These are phyloP conservation scores for Gymnorhina tibicen DNA, from an alignment of 2,113 vertebrate species.

Conservation along the genomic window DNA sequence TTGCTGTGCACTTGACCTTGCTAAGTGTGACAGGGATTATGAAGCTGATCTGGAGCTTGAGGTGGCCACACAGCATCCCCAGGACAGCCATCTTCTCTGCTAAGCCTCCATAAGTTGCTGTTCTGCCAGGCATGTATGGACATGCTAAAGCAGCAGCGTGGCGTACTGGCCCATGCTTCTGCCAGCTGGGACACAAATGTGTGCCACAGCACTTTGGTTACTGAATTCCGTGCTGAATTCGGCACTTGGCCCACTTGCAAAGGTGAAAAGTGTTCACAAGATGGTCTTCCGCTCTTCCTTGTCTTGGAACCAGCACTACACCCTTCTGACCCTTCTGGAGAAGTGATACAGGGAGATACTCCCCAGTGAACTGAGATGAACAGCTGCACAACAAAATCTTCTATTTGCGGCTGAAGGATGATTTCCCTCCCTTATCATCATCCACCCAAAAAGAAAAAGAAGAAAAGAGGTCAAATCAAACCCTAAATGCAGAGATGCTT, in stretches of 20 bases:
- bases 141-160: not conserved
- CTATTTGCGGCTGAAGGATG: not conserved
- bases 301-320: not conserved
- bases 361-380: not conserved
- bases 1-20: not conserved
- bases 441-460: not conserved
- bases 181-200: not conserved
- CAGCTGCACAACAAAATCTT: not conserved
- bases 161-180: not conserved
- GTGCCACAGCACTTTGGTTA: not conserved
- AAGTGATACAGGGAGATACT: not conserved
- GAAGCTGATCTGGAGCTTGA: not conserved
- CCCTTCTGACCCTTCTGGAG: not conserved
- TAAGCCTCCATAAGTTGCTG: not conserved
- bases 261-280: not conserved
- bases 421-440: not conserved
- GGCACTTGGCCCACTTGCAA: fast-evolving
- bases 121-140: not conserved
- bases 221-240: not conserved
- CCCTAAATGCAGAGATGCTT: not conserved
- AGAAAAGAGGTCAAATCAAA: not conserved
- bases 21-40: not conserved
- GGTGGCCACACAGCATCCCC: not conserved
- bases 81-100: not conserved
- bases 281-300: not conserved